Conservation (phyloP, 2,113 vertebrate species). For the Forbesichthys agassizii region DNA sequence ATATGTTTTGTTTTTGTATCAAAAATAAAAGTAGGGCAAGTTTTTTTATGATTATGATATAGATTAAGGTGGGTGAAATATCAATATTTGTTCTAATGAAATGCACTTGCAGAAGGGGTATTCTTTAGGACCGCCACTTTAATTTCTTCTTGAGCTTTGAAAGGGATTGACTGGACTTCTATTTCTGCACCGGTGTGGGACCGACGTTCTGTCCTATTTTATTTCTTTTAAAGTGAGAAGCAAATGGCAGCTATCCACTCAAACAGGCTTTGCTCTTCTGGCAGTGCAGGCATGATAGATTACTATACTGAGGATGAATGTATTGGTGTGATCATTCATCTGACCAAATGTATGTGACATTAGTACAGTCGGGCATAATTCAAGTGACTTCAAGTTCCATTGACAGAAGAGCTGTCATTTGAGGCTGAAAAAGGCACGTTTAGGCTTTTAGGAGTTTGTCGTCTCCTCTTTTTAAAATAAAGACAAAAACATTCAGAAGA, state of each 20-base stretch:
- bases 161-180: conserved; percentile 3
- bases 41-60: too few relatives aligned
- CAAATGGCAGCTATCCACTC: not conserved
- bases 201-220: not conserved
- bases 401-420: conserved; percentile 28
- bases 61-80: too few relatives aligned
- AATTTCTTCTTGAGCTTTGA: not conserved
- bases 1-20: too few relatives aligned
- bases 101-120: not conserved
- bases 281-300: conserved; percentile 66
- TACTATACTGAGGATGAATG: conserved; percentile 63
- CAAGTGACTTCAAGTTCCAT: conserved; percentile 48
- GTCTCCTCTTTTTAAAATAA: conserved; percentile 35
- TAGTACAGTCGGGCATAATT: conserved; percentile 67
- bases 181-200: conserved; percentile 8
- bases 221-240: conserved; percentile 10
- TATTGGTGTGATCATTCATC: conserved; percentile 73
- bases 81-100: not conserved
- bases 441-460: not conserved
- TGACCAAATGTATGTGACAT: conserved; percentile 65
- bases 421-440: conserved; percentile 11
- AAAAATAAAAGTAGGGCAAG: too few relatives aligned
- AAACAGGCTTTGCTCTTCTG: conserved; percentile 16
- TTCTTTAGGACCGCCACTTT: not conserved
- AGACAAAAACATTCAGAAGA: conserved; percentile 7